Base-by-base conservation (phyloP, 2,888 invertebrate genomes). In the Vesta saturnalis region DNA sequence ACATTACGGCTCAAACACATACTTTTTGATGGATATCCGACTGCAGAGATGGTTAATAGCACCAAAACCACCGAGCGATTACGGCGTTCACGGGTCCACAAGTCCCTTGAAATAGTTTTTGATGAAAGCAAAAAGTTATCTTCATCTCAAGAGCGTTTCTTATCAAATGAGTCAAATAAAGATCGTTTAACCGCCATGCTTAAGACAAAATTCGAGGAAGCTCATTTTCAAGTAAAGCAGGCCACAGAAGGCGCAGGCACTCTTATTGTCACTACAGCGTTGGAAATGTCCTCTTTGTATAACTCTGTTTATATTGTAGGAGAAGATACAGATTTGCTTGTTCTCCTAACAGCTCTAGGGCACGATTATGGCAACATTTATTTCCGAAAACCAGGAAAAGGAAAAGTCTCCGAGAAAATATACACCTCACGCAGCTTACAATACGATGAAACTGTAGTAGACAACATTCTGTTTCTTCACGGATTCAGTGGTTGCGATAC, bases 21-120 rank as follows among this genome's bases (percentile, higher is more conserved):
- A 47, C 14, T 47, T 47, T 47, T 47, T 47, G 43, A 43, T n/a
- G 43, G 43, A 43, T 43, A 43, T 43, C 43, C 43, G 14, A 12
- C 43, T 43, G n/a, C 43, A 43, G 43, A n/a, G 43, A 43, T 43
- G 43, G 43, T 43, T 43, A 43, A 43, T 43, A 43, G 43, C 43
- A 43, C 43, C 43, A 43, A 43, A n/a, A 43, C 10, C 43, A 12
- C 43, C 43, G 43, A 43, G 43, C n/a, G 43, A 43, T 43, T 43
- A 43, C 43, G 43, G 14, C 43, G 43, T 43, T 43, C 43, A 43
- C 43, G 43, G 43, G 43, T 14, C 43, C 43, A 43, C 8, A 43
- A 43, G 43, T 43, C 43, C 43, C 43, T 14, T 43, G 12, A 5
- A 43, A 43, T 8, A 5, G 10, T 3, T 43, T 43, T 43, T 43